Conservation (phyloP, 2,888 invertebrate species). For the Scotopteryx bipunctaria region DNA sequence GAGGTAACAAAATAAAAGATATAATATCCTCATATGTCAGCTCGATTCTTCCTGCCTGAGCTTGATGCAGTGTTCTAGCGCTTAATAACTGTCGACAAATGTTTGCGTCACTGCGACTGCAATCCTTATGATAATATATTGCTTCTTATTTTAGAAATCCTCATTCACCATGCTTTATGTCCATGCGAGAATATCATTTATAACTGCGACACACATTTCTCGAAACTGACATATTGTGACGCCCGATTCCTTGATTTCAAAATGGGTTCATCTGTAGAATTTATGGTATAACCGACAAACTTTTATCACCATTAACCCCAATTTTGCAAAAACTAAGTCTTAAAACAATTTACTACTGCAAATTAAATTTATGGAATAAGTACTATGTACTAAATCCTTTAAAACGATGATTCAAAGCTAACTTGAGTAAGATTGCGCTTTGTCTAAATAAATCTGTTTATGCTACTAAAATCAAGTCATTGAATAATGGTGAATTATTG, state of each 20-base stretch:
- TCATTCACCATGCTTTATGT: conserved; percentile 70
- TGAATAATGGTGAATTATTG: conserved; percentile 62
- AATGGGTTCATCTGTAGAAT: neutral
- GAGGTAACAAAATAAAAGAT: conserved; percentile 57
- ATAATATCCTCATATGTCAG: conserved; percentile 59
- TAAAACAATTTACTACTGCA: neutral
- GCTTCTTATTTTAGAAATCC: conserved; percentile 79
- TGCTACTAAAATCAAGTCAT: conserved; percentile 42
- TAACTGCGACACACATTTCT: conserved; percentile 64
- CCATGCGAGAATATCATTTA: conserved; percentile 64
- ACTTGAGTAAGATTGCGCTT: neutral
- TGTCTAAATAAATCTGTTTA: conserved; percentile 2
- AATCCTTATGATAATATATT: conserved; percentile 76
- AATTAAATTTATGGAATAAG: neutral
- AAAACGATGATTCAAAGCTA: no score
- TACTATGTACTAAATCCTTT: no score
- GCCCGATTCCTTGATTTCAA: conserved; percentile 57
- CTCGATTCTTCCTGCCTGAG: conserved; percentile 59
- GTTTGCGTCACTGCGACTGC: conserved; percentile 76
- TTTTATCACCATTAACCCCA: no score
- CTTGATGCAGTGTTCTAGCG: conserved; percentile 69
- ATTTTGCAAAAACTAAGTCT: neutral
- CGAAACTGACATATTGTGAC: conserved; percentile 61
- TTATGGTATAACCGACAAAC: no score
- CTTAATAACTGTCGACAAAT: conserved; percentile 80